A percentile compares a stretch with the other conserved stretches of the same genome.
Evolutionary conservation across 2,797 vertebrate species (phyloP).

Genomic region (Monodelphis domestica): DNA sequence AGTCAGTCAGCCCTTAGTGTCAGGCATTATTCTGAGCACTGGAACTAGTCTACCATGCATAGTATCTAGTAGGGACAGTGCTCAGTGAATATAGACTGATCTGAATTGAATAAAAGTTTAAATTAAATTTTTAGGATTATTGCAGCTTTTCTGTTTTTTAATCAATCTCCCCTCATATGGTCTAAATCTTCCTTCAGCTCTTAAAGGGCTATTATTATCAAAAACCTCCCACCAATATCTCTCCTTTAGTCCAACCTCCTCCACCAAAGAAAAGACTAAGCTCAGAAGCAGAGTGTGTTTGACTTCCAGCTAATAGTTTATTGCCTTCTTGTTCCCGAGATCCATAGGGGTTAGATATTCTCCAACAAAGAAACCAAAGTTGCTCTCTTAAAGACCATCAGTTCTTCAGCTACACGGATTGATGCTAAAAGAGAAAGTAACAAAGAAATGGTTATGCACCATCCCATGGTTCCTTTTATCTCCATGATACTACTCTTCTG

Average conservation of each 20-base stretch:
- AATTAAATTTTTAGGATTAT: background rate
- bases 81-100: background rate
- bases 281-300: background rate
- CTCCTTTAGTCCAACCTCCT: background rate
- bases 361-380: background rate
- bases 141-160: background rate
- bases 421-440: background rate
- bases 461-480: background rate
- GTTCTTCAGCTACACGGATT: background rate
- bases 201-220: background rate
- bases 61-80: background rate
- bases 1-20: background rate
- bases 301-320: background rate
- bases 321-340: background rate
- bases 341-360: too few relatives aligned
- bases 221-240: background rate
- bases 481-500: background rate
- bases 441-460: background rate
- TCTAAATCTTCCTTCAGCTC: background rate
- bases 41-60: background rate
- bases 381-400: background rate
- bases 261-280: background rate
- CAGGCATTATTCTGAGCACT: background rate
- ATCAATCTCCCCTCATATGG: background rate
- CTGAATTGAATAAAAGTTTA: background rate